Conservation (phyloP, 1,140 invertebrate genomes). For the Drosophila tristis region DNA sequence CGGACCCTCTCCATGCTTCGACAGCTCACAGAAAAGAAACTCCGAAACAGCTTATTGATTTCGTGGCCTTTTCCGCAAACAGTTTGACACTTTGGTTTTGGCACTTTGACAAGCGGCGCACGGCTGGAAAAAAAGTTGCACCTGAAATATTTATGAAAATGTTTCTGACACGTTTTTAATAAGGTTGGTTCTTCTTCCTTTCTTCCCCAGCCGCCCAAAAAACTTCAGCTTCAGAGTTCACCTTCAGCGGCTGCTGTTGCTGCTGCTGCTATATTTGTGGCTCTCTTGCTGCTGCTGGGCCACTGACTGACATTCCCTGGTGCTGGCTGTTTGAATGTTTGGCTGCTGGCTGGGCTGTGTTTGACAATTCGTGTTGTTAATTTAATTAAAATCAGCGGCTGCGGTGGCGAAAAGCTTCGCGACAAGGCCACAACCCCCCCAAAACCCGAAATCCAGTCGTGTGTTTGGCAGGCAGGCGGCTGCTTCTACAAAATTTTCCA, state of each 20-base stretch:
- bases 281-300: too few species aligned
- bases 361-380: conserved; percentile 79
- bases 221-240: too few species aligned
- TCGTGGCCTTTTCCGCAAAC: conserved; percentile 51
- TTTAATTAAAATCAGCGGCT: conserved; percentile 69
- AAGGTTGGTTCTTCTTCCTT: conserved; percentile 50
- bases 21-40: conserved; percentile 21
- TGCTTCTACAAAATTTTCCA: conserved; percentile 1
- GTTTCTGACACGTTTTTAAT: conserved; percentile 81
- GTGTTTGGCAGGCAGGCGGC: conserved; percentile 14
- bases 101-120: conserved; percentile 64
- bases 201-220: not conserved
- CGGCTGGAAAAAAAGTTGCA: conserved; percentile 61
- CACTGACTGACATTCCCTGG: conserved; percentile 8
- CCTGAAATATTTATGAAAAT: conserved; percentile 81
- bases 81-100: conserved; percentile 61
- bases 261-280: not conserved
- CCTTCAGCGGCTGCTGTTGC: too few species aligned
- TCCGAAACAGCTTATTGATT: conserved; percentile 66
- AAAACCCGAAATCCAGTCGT: not conserved
- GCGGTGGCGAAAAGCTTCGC: conserved; percentile 3
- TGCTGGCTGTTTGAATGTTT: conserved; percentile 2
- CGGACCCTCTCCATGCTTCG: not conserved
- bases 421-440: conserved; percentile 6
- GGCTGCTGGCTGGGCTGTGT: conserved; percentile 52